Conservation (phyloP, 2,113 vertebrate species). For the Salvator merianae region DNA sequence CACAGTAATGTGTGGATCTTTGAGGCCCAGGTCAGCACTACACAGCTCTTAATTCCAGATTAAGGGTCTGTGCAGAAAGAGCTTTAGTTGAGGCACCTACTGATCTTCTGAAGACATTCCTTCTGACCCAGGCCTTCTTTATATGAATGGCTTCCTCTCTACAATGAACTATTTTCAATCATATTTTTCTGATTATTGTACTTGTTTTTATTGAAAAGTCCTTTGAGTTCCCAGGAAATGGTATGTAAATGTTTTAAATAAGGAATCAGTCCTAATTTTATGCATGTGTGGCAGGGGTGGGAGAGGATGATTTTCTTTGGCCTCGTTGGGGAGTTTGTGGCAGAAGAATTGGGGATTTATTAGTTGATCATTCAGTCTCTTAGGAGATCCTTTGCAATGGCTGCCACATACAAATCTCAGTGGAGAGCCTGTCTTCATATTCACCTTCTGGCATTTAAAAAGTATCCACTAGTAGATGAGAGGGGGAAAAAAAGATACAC, state of each 20-base stretch:
- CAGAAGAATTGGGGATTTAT: neutral
- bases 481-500: neutral
- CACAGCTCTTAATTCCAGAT: too few relatives aligned
- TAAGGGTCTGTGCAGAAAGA: too few relatives aligned
- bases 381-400: neutral
- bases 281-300: neutral
- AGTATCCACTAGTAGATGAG: neutral
- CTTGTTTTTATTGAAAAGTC: too few relatives aligned
- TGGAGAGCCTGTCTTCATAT: neutral
- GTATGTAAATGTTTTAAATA: too few relatives aligned
- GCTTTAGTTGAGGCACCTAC: too few relatives aligned
- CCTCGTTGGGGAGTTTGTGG: neutral
- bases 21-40: too few relatives aligned
- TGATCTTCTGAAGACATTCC: too few relatives aligned
- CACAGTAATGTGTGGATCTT: too few relatives aligned
- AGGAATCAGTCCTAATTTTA: neutral
- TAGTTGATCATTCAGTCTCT: neutral
- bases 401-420: neutral
- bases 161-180: too few relatives aligned
- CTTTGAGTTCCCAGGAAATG: too few relatives aligned
- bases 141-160: too few relatives aligned
- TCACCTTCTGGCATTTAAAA: neutral
- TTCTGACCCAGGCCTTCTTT: too few relatives aligned
- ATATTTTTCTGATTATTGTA: neutral
- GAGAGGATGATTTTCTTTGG: neutral